Conservation (phyloP, 2,113 vertebrate genomes). For the Chlamydotis undulata region DNA sequence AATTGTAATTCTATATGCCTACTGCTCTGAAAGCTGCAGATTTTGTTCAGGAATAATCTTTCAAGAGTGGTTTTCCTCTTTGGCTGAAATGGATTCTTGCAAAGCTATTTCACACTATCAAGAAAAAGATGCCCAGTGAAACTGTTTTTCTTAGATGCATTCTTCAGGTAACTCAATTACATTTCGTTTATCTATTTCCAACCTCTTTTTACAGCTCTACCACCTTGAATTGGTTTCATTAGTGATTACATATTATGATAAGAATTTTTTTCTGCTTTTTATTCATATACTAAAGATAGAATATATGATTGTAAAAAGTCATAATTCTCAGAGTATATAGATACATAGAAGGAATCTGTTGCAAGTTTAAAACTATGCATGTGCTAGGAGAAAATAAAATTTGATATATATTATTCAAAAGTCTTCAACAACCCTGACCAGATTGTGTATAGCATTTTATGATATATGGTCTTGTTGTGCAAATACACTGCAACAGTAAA, state of each 20-base stretch:
- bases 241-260: neutral
- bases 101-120: neutral
- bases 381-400: neutral
- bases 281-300: neutral
- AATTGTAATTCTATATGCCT: neutral
- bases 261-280: neutral
- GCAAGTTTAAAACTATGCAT: neutral
- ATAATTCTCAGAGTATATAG: neutral
- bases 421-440: neutral
- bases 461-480: neutral
- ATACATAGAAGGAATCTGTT: neutral
- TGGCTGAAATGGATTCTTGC: neutral
- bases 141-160: neutral
- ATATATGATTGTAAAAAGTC: neutral
- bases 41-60: neutral
- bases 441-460: neutral
- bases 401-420: neutral
- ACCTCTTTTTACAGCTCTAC: neutral
- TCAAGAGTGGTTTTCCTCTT: neutral
- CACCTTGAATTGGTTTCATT: neutral
- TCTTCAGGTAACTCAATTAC: neutral
- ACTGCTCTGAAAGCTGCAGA: neutral
- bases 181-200: neutral
- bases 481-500: neutral
- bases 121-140: neutral